These are phyloP conservation scores for Pelodytes ibericus DNA, from an alignment of 2,797 vertebrate genomes.

Conservation along the genomic window DNA sequence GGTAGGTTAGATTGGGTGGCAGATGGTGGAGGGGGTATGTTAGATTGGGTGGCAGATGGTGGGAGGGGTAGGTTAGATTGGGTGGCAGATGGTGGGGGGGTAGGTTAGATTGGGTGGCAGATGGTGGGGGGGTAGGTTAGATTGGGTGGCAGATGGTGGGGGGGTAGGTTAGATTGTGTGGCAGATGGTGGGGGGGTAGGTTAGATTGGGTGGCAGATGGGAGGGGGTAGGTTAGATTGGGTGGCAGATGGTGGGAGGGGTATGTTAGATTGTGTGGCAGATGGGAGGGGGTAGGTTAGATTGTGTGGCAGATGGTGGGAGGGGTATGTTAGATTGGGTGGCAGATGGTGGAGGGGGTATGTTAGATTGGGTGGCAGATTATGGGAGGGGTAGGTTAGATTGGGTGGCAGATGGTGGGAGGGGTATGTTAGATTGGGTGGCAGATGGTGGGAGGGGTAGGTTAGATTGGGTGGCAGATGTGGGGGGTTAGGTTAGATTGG, in stretches of 20 bases:
- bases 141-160: no score
- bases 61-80: not conserved
- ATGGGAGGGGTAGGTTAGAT: not conserved
- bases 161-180: not conserved
- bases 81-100: not conserved
- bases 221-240: not conserved
- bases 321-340: not conserved
- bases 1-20: no score
- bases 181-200: not conserved
- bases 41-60: not conserved
- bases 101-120: not conserved
- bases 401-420: not conserved
- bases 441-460: not conserved
- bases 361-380: no score
- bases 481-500: not conserved
- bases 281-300: not conserved
- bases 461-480: not conserved
- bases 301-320: not conserved
- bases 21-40: not conserved
- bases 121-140: not conserved
- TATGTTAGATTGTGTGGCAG: no score
- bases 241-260: not conserved
- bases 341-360: not conserved
- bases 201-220: not conserved
- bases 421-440: no score